Percentiles rank a stretch among this genome's conserved stretches.
Conservation (phyloP, 2,113 vertebrate genomes). For the Heliornis fulica region DNA sequence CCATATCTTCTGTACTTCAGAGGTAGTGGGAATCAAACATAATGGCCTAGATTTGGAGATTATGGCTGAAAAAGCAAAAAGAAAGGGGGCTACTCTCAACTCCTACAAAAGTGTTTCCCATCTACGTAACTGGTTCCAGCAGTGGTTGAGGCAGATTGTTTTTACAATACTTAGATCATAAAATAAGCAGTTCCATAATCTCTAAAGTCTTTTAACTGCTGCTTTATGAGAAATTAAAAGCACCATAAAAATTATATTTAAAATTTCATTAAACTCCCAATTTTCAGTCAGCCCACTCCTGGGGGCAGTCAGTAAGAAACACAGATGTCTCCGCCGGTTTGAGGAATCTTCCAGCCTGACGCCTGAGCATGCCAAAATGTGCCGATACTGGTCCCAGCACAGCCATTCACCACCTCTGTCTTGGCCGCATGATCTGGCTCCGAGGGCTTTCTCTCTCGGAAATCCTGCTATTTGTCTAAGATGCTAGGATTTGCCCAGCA, state of each 20-base stretch:
- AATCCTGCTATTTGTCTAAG: not conserved
- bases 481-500: accelerated
- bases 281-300: not conserved
- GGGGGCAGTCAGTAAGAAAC: not conserved
- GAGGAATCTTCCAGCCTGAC: not conserved
- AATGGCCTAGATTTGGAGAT: not conserved
- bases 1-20: not conserved
- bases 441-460: not conserved
- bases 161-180: not conserved
- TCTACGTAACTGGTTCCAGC: not conserved
- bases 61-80: not conserved
- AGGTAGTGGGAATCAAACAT: not conserved
- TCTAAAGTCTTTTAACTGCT: not conserved
- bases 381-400: not conserved
- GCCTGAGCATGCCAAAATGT: not conserved
- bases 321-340: not conserved
- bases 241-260: not conserved
- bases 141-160: not conserved
- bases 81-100: not conserved
- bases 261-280: not conserved
- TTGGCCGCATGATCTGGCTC: not conserved
- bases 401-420: not conserved
- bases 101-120: not conserved
- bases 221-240: constrained; percentile 36
- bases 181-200: constrained; percentile 12